These are phyloP conservation scores for Drosophila pegasa DNA, from an alignment of 2,888 invertebrate genomes.

Conservation along the genomic window DNA sequence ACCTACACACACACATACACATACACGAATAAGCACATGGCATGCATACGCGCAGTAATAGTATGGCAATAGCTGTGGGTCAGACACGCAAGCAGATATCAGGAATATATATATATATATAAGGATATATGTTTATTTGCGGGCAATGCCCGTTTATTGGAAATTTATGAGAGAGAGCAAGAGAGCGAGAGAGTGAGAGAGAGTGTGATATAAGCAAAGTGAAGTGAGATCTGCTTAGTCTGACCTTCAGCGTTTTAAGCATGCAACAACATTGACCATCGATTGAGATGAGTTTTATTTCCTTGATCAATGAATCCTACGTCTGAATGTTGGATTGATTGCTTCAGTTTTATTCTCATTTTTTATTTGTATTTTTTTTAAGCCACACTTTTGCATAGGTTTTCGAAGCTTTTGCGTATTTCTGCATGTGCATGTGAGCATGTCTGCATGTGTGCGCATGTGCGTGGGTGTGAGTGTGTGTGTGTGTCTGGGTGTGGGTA, in stretches of 20 bases:
- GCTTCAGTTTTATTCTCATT: background rate
- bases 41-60: conserved; percentile 16
- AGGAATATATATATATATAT: background rate
- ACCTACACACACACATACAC: background rate
- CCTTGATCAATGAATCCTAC: conserved; percentile 4
- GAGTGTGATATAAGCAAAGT: background rate
- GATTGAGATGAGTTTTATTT: background rate
- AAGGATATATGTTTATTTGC: background rate
- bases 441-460: conserved; percentile 1
- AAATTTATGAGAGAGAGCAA: background rate
- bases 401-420: conserved; percentile 11
- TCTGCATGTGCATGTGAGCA: conserved; percentile 8
- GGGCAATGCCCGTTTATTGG: background rate
- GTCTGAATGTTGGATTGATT: conserved; percentile 11
- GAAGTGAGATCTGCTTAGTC: conserved; percentile 20
- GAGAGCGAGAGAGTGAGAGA: background rate
- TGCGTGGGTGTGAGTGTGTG: background rate
- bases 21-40: conserved; percentile 19
- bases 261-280: conserved; percentile 34
- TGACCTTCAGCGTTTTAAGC: conserved; percentile 34
- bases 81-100: conserved; percentile 33
- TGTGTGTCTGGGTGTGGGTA: background rate
- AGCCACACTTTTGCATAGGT: background rate
- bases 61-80: conserved; percentile 25
- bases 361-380: background rate